These are phyloP conservation scores for Megaceryle torquata DNA, from an alignment of 2,113 vertebrate species.

Conservation along the genomic window DNA sequence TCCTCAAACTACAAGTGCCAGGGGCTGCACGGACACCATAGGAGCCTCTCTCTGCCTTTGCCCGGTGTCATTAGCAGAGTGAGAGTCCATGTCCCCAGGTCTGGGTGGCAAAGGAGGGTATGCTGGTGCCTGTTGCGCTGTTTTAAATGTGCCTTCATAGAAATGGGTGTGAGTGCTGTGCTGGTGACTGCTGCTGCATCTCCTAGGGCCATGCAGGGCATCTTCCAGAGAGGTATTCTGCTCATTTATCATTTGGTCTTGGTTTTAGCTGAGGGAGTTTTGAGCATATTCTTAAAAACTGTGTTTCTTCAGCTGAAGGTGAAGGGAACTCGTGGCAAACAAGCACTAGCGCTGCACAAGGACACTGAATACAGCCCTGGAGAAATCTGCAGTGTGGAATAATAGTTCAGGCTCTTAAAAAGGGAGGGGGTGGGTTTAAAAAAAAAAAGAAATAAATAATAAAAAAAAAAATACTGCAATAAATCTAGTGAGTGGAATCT, in stretches of 20 bases:
- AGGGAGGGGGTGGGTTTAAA: background rate
- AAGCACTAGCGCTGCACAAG: background rate
- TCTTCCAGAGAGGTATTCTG: slow-evolving; percentile 11
- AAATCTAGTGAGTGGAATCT: slow-evolving; percentile 74
- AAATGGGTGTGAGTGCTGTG: background rate
- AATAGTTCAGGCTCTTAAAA: slow-evolving; percentile 65
- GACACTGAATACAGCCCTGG: slow-evolving; percentile 61
- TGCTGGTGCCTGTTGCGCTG: background rate
- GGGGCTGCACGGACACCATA: background rate
- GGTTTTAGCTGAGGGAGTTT: background rate
- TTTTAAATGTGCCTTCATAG: background rate
- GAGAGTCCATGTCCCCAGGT: background rate
- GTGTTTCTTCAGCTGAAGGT: slow-evolving; percentile 27
- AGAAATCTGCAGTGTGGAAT: slow-evolving; percentile 63
- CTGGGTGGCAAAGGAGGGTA: background rate
- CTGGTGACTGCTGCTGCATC: background rate
- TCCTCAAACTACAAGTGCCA: background rate
- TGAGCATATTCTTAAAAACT: slow-evolving; percentile 11
- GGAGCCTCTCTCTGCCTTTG: background rate
- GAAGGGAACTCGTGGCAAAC: background rate
- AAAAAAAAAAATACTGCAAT: slow-evolving; percentile 24
- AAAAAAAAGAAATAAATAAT: background rate
- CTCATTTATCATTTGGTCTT: background rate
- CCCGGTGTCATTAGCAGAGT: background rate
- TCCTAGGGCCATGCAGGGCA: background rate